Evolutionary conservation across 2,888 invertebrate genomes (phyloP).

Genomic region (Acanthosepion esculentum): DNA sequence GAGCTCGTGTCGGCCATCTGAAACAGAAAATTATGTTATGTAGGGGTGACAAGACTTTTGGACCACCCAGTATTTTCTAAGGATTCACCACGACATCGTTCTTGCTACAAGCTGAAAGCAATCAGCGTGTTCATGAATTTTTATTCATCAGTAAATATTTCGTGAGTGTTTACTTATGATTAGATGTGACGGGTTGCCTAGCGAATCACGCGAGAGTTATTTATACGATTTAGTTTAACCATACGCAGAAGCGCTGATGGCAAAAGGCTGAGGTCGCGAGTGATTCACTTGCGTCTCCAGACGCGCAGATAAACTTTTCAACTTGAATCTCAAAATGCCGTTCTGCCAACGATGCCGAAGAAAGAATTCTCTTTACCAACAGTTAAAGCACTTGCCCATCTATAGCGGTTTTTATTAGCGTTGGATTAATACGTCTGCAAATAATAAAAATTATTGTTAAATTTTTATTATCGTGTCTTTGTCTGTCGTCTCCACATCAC

Average conservation of each 20-base stretch:
- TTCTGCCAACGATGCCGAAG: neutral
- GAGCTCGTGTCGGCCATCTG: too few species aligned
- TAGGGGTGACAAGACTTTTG: too few species aligned
- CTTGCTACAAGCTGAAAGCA: neutral
- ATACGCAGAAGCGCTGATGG: neutral
- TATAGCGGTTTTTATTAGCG: neutral
- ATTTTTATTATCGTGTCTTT: too few species aligned
- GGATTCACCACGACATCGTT: neutral
- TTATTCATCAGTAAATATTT: constrained; percentile 3
- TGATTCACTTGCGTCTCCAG: neutral
- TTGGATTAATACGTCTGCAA: neutral
- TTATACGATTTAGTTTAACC: neutral
- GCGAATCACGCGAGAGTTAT: neutral
- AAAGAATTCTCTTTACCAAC: neutral
- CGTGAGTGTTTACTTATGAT: neutral
- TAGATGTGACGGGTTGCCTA: neutral
- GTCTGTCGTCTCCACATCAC: too few species aligned
- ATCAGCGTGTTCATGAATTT: neutral
- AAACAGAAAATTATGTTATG: too few species aligned
- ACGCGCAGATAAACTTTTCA: neutral
- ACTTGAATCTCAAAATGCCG: neutral
- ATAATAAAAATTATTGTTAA: neutral
- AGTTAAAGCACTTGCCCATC: neutral
- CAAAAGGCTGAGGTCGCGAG: neutral
- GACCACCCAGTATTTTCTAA: too few species aligned